phyloP scores from a whole-genome alignment of 1,140 invertebrate genomes.

The Drosophila parvula region DNA sequence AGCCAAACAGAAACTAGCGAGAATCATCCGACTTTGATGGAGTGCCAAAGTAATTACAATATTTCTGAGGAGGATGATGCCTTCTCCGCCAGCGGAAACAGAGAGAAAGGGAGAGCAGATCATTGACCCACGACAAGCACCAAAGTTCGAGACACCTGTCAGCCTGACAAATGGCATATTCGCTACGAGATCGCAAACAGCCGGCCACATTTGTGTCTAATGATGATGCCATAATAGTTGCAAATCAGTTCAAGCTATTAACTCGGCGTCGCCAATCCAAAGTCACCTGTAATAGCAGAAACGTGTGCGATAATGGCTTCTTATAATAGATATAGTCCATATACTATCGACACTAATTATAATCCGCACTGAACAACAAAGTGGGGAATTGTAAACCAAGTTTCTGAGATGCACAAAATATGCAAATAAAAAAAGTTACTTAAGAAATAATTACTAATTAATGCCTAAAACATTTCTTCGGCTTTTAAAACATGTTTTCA shows the following conservation, averaged over 20 bases:
- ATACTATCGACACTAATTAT: constrained; percentile 30
- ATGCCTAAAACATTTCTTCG: background rate
- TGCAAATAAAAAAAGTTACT: background rate
- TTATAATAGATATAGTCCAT: constrained; percentile 14
- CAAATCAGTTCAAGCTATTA: constrained; percentile 59
- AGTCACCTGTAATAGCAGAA: constrained; percentile 48
- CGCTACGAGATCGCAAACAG: constrained; percentile 14
- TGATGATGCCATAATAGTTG: constrained; percentile 54
- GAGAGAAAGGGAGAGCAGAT: constrained; percentile 10
- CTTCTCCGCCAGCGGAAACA: background rate
- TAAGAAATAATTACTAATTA: too few relatives aligned
- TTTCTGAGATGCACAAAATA: background rate
- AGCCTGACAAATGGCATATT: constrained; percentile 39
- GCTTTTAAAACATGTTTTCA: background rate
- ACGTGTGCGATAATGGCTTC: constrained; percentile 48
- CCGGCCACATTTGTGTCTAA: constrained; percentile 34
- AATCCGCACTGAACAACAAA: constrained; percentile 10
- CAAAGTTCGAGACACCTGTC: constrained; percentile 50
- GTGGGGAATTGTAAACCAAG: background rate
- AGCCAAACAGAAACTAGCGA: constrained; percentile 24
- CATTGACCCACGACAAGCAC: constrained; percentile 52
- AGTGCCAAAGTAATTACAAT: constrained; percentile 9
- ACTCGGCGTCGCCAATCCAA: constrained; percentile 7
- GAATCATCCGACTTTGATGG: constrained; percentile 17
- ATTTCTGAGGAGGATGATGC: constrained; percentile 2